Percentiles rank a stretch among this genome's conserved stretches.
These are phyloP conservation scores for Ifrita kowaldi DNA, from an alignment of 2,113 vertebrate species.

Conservation along the genomic window DNA sequence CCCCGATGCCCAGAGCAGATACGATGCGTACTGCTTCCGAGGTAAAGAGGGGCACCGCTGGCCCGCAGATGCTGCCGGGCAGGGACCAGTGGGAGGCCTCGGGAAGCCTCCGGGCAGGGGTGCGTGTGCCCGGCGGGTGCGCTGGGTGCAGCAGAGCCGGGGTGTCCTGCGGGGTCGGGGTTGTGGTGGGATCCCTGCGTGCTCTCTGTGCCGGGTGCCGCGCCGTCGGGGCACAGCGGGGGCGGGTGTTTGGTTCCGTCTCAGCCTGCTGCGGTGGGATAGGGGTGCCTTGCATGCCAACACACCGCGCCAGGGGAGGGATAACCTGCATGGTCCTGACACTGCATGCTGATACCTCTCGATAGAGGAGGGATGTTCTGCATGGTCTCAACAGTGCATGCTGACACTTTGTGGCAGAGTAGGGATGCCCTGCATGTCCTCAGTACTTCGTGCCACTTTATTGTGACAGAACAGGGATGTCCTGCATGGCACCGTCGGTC, in stretches of 20 bases:
- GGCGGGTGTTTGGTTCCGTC: rapidly evolving
- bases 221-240: background rate
- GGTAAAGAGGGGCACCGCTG: slow-evolving; percentile 62
- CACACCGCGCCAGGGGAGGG: background rate
- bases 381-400: background rate
- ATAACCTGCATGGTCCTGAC: background rate
- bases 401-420: rapidly evolving
- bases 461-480: background rate
- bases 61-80: rapidly evolving
- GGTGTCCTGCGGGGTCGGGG: background rate
- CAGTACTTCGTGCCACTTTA: rapidly evolving
- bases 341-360: background rate
- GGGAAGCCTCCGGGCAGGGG: background rate
- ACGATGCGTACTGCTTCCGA: slow-evolving; percentile 90
- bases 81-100: background rate
- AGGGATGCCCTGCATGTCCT: background rate
- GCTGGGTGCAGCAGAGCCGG: background rate
- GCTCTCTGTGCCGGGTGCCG: rapidly evolving
- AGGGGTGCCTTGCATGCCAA: background rate
- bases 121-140: rapidly evolving
- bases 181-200: rapidly evolving
- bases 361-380: background rate
- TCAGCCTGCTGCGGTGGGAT: rapidly evolving
- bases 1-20: slow-evolving; percentile 77
- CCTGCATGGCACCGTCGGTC: rapidly evolving